Conservation (phyloP, 2,797 vertebrate genomes). For the Decapterus maruadsi region DNA sequence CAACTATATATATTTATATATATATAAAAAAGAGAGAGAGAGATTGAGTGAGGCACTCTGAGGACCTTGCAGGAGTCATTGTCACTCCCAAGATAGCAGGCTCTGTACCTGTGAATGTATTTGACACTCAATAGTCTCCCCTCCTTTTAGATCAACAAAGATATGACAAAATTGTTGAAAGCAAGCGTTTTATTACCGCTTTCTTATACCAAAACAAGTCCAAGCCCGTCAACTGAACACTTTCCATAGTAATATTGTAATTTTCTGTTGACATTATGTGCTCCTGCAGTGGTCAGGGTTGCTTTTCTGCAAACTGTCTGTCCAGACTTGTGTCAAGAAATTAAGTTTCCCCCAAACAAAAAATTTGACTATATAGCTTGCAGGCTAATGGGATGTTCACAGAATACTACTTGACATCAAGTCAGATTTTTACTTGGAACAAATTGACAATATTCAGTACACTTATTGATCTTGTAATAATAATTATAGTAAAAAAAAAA, state of each 20-base stretch:
- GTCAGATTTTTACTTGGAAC: conserved; percentile 62
- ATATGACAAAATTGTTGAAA: conserved; percentile 71
- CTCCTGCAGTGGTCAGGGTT: conserved; percentile 46
- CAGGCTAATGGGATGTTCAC: conserved; percentile 57
- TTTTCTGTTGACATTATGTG: conserved; percentile 49
- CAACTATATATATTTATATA: conserved; percentile 87
- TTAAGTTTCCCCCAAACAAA: conserved; percentile 32
- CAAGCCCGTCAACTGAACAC: conserved; percentile 63
- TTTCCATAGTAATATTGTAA: conserved; percentile 54
- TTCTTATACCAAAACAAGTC: conserved; percentile 64
- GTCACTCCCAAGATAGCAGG: conserved; percentile 77
- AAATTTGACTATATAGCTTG: conserved; percentile 46
- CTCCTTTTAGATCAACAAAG: conserved; percentile 65
- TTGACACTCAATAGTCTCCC: conserved; percentile 63
- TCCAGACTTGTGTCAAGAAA: conserved; percentile 51
- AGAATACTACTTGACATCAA: conserved; percentile 73
- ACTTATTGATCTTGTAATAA: conserved; percentile 70
- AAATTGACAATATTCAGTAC: conserved; percentile 70
- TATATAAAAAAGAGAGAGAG: conserved; percentile 63
- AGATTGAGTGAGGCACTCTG: conserved; percentile 87
- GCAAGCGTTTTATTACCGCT: conserved; percentile 65
- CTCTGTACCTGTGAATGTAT: conserved; percentile 72
- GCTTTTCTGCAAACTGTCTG: conserved; percentile 40
- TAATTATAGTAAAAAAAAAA: conserved; percentile 21
- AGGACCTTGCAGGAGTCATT: conserved; percentile 86